These are phyloP conservation scores for Metaphire vulgaris DNA, from an alignment of 1,140 invertebrate genomes.

Conservation along the genomic window DNA sequence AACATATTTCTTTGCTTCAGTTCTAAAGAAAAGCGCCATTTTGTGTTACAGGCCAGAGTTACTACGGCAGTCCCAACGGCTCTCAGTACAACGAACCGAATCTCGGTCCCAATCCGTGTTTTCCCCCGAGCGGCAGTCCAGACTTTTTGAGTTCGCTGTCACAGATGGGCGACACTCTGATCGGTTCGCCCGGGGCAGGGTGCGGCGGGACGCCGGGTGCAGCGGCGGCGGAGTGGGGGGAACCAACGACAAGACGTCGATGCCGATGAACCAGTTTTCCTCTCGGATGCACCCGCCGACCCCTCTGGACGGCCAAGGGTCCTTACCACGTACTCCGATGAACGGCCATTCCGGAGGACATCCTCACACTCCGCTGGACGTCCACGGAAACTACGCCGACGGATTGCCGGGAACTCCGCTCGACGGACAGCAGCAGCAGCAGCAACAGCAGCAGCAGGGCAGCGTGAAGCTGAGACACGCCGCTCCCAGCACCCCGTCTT, in stretches of 20 bases:
- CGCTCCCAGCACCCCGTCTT: slow-evolving; percentile 38
- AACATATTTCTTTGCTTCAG: too few species aligned
- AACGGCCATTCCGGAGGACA: slow-evolving; percentile 34
- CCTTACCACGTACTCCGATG: slow-evolving; percentile 5
- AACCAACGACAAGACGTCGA: slow-evolving; percentile 31
- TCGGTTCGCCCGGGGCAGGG: slow-evolving; percentile 7
- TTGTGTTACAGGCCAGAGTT: not conserved
- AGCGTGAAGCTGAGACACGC: slow-evolving; percentile 22
- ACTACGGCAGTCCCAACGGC: not conserved
- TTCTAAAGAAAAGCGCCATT: too few species aligned
- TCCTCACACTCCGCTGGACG: slow-evolving; percentile 26
- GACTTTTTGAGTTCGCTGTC: slow-evolving; percentile 33
- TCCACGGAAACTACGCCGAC: slow-evolving; percentile 21
- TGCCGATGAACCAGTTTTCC: slow-evolving; percentile 31
- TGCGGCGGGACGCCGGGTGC: not conserved
- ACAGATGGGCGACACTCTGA: slow-evolving; percentile 31
- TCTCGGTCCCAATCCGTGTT: slow-evolving; percentile 33
- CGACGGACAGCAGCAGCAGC: slow-evolving; percentile 27
- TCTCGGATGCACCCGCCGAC: slow-evolving; percentile 31
- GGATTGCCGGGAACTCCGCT: slow-evolving; percentile 15
- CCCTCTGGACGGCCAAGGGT: slow-evolving; percentile 19
- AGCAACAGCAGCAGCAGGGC: not conserved
- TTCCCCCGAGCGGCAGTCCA: slow-evolving; percentile 33
- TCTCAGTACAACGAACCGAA: not conserved
- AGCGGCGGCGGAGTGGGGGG: slow-evolving; percentile 24